phyloP scores from a whole-genome alignment of 2,113 vertebrate species.

The Zosterops pallidus region DNA sequence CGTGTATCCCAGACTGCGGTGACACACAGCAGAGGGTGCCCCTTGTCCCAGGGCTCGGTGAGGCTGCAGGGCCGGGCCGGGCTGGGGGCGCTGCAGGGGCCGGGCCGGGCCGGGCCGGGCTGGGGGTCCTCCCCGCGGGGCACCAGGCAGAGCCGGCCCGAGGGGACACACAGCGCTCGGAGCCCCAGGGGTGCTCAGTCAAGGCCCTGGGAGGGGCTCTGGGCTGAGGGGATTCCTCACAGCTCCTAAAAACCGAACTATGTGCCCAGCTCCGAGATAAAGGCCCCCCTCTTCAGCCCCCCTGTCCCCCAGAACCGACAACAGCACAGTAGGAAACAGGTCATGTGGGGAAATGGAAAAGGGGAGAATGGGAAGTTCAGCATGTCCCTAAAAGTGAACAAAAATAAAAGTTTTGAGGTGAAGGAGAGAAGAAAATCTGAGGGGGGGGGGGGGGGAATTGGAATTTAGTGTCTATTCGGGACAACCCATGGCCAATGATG shows the following conservation, averaged over 20 bases:
- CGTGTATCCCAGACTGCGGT: rapidly evolving
- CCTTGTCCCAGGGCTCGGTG: rapidly evolving
- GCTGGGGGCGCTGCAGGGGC: too few species aligned
- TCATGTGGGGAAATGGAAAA: neutral
- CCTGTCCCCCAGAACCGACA: neutral
- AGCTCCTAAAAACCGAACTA: neutral
- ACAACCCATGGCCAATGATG: neutral
- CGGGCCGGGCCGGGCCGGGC: too few species aligned
- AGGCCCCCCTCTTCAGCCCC: rapidly evolving
- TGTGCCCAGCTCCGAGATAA: neutral
- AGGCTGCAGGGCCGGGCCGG: rapidly evolving
- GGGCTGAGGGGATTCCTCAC: neutral
- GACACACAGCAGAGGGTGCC: rapidly evolving
- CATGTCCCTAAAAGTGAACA: neutral
- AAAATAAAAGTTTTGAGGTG: neutral
- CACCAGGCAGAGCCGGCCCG: too few species aligned
- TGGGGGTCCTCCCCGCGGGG: too few species aligned
- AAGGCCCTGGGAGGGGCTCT: rapidly evolving
- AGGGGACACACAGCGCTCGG: too few species aligned
- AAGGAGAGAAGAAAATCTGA: neutral
- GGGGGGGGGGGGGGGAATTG: too few species aligned
- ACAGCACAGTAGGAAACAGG: neutral
- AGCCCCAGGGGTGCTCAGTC: rapidly evolving
- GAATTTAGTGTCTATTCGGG: neutral
- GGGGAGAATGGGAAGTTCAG: neutral